phyloP scores from a whole-genome alignment of 2,888 invertebrate species.

The Agrochola lychnidis region DNA sequence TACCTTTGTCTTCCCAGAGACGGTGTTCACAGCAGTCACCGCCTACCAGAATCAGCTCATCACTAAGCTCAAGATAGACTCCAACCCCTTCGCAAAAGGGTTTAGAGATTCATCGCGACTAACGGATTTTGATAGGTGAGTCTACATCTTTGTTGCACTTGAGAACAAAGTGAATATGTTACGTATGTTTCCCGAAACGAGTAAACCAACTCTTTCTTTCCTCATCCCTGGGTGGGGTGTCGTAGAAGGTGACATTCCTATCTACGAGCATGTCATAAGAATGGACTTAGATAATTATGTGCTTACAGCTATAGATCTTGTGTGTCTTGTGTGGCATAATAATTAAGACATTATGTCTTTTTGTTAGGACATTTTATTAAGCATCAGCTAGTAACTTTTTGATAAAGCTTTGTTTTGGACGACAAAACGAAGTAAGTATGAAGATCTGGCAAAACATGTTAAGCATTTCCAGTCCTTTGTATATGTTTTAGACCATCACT shows the following conservation, averaged over 20 bases:
- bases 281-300: neutral
- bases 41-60: conserved; percentile 99
- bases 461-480: conserved; percentile 6
- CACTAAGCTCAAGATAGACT: conserved; percentile 99
- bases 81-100: conserved; percentile 99
- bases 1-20: conserved; percentile 99
- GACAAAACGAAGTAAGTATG: neutral
- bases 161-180: neutral
- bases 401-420: neutral
- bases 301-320: neutral
- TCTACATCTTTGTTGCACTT: neutral
- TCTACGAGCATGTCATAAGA: neutral
- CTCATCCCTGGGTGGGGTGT: neutral
- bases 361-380: no score
- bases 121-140: conserved; percentile 97
- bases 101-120: conserved; percentile 98
- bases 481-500: conserved; percentile 6
- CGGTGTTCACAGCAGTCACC: conserved; percentile 99
- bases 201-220: neutral
- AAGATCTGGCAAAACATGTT: neutral
- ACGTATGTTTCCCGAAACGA: neutral
- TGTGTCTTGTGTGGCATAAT: neutral
- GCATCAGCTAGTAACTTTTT: neutral
- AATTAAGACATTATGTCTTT: neutral
- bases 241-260: neutral